phyloP scores from a whole-genome alignment of 1,140 invertebrate genomes.

The Trichoplusia ni region DNA sequence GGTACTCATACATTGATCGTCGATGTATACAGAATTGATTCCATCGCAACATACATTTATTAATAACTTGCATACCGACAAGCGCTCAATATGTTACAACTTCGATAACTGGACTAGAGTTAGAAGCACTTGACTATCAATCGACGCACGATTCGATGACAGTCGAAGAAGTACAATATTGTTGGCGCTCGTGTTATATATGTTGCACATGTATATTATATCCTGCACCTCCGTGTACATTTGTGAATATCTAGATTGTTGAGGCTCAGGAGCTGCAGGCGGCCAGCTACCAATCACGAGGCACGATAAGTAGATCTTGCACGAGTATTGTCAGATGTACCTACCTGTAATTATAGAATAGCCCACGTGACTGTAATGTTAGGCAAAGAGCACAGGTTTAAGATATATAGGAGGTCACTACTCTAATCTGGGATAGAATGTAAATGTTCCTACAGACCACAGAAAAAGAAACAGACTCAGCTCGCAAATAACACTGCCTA shows the following conservation, averaged over 20 bases:
- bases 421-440: constrained; percentile 42
- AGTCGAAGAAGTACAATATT: constrained; percentile 68
- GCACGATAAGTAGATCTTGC: constrained; percentile 58
- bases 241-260: constrained; percentile 38
- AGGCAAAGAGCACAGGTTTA: constrained; percentile 64
- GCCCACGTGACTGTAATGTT: constrained; percentile 40
- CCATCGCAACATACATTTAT: constrained; percentile 38
- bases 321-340: constrained; percentile 42
- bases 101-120: constrained; percentile 50
- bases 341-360: background rate
- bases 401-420: constrained; percentile 50
- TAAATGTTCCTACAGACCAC: constrained; percentile 56
- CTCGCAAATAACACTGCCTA: constrained; percentile 80
- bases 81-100: constrained; percentile 73
- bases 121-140: constrained; percentile 28
- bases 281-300: constrained; percentile 69
- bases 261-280: constrained; percentile 68
- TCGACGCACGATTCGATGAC: constrained; percentile 22
- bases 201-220: constrained; percentile 73
- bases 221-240: constrained; percentile 60
- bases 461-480: constrained; percentile 56
- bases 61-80: constrained; percentile 43
- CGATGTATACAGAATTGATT: constrained; percentile 35
- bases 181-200: constrained; percentile 54
- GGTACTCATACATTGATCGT: constrained; percentile 54